A percentile compares a stretch with the other conserved stretches of the same genome.
Conservation (phyloP, 2,797 vertebrate genomes). For the Rousettus madagascariensis region DNA sequence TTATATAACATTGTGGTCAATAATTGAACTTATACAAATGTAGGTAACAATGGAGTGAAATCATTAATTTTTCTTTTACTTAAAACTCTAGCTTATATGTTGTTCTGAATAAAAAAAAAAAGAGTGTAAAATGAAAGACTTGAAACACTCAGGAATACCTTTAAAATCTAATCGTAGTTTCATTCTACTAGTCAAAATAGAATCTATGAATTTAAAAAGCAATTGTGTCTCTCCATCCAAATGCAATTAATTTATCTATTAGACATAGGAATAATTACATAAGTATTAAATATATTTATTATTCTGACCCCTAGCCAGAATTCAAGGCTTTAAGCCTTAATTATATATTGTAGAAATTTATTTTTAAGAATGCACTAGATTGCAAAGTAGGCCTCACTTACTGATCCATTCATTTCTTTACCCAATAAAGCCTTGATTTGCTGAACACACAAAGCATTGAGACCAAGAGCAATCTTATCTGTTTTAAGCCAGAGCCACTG, state of each 20-base stretch:
- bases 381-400: conserved; percentile 2
- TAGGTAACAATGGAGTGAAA: neutral
- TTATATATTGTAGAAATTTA: neutral
- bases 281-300: conserved; percentile 11
- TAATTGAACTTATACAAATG: neutral
- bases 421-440: conserved; percentile 16
- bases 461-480: conserved; percentile 6
- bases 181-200: neutral
- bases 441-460: conserved; percentile 12
- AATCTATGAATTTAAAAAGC: conserved; percentile 50
- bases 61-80: conserved; percentile 15
- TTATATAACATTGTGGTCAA: neutral
- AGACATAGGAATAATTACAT: neutral
- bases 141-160: conserved; percentile 15
- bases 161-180: conserved; percentile 29
- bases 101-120: neutral
- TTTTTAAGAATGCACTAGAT: conserved; percentile 1
- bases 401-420: conserved; percentile 40
- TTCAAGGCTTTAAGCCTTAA: neutral
- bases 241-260: conserved; percentile 10
- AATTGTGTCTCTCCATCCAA: neutral
- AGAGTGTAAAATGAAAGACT: neutral
- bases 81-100: neutral
- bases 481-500: conserved; percentile 14
- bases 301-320: neutral